Percentiles rank a stretch among this genome's conserved stretches.
Conservation (phyloP, 2,113 vertebrate genomes). For the Platichthys flesus region DNA sequence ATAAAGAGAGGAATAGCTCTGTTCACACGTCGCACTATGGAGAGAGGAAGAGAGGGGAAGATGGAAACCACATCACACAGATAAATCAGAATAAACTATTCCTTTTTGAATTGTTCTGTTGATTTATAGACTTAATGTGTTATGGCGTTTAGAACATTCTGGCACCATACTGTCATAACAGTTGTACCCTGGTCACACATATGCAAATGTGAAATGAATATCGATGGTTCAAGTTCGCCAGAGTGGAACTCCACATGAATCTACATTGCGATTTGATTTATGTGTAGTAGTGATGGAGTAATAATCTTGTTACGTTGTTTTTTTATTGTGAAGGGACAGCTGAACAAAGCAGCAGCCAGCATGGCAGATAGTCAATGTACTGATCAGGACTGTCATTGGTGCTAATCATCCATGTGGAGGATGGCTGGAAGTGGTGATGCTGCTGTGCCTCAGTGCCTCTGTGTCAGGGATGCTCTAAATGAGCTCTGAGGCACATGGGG, state of each 20-base stretch:
- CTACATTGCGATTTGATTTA: background rate
- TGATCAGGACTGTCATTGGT: conserved; percentile 24
- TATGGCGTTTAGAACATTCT: background rate
- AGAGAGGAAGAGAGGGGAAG: background rate
- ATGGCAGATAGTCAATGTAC: conserved; percentile 39
- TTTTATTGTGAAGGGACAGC: conserved; percentile 8
- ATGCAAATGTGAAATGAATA: no score
- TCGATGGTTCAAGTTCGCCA: no score
- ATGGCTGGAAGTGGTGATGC: conserved; percentile 5
- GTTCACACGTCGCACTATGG: conserved; percentile 3
- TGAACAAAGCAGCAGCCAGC: conserved; percentile 16
- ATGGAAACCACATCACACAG: no score
- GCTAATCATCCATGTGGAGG: conserved; percentile 13
- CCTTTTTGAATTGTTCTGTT: background rate
- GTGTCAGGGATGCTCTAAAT: conserved; percentile 28
- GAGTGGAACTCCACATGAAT: no score
- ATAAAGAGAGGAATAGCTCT: background rate
- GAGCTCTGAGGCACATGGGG: conserved; percentile 6
- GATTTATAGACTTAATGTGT: background rate
- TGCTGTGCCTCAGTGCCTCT: background rate
- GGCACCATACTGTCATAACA: no score
- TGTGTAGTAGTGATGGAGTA: background rate
- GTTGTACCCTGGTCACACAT: no score
- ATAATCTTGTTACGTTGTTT: conserved; percentile 18
- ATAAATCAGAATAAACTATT: no score